Base-by-base conservation (phyloP, 2,113 vertebrate genomes). In the Chaetura pelagica region DNA sequence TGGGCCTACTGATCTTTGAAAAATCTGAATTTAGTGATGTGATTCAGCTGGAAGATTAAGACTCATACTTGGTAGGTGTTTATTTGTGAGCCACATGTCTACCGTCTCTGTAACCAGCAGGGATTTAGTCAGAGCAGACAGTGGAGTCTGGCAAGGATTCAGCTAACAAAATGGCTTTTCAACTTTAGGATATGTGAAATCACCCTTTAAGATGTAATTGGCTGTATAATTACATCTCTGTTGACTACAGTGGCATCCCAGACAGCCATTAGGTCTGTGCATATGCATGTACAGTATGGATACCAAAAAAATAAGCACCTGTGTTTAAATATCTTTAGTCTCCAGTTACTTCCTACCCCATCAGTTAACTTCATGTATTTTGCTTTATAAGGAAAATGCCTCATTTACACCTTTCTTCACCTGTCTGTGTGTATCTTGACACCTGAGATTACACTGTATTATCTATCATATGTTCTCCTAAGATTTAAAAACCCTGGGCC, bases 261-360 rank as follows among this genome's bases (percentile, higher is more conserved):
- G 46, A 55, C 27, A 29, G 26, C 21, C 13, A 4, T 38, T 79
- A 72, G 42, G 27, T 20, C 35, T 75, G 15, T 62, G 27, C 12
- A 21, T 49, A 21, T 0, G 0, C 64, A 27, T 0, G 0, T 68
- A 27, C n/a, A 40, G 21, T 44, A 27, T 20, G 18, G 64, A 59
- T 87, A 26, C n/a, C 62, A 88, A 9, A 40, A 74, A 18, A 10
- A 13, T 8, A 54, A 80, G 22, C 44, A 84, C 12, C 46, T 62
- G 20, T 26, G 5, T 52, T 80, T 40, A 46, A 54, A 24, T 46
- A 22, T 44, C 44, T 76, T 29, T 9, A 63, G 20, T 64, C 55
- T 71, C 72, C 52, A 30, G 19, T 81, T 57, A 29, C 44, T 77
- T 90, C 49, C 49, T 55, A 46, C 12, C 18, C 24, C 15, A 38